Evolutionary conservation across 2,797 vertebrate species (phyloP), one percentile per base, ranked within the genome.

Genomic region (Knipowitschia caucasica): DNA sequence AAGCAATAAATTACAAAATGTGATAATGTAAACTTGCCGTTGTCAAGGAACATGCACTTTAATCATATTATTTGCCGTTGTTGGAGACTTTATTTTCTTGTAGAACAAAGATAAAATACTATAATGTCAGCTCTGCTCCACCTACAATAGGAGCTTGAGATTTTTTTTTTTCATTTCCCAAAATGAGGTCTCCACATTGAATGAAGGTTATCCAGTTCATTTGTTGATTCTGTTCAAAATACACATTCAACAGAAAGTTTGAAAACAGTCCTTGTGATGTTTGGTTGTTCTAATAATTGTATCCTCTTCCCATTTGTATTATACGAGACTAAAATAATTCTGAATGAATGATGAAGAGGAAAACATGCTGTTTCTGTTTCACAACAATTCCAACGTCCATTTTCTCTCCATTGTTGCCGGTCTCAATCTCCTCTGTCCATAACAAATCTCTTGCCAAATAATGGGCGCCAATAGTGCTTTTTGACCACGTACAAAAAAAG

Each of bases 391-490:
- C 1, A 27, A 4, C 50, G 23, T 58, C 11, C 7, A 7, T 53
- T 49, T 56, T n/a, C 66, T 42, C 57, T n/a, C n/a, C n/a, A n/a
- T 44, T 18, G 45, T 15, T 7, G n/a, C 47, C 30, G 34, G 29
- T 12, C 10, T 45, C 61, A 33, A 55, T 49, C 60, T 64, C 27
- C 24, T 14, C 56, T 6, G 0, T n/a, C 35, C 64, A 10, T 39
- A 14, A 60, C 69, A 80, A 77, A 77, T 81, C 81, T 71, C 61
- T 36, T 63, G 49, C 67, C 73, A 70, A 71, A 31, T 64, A 71
- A 64, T n/a, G n/a, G 57, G 69, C 73, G 74, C 79, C 53, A 71
- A 62, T 60, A 64, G 69, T 69, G 76, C 79, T 69, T 81, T 67
- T 63, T 74, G 73, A 72, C 73, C 50, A 30, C 50, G 65, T 80